These are phyloP conservation scores for Pempheris klunzingeri DNA, from an alignment of 2,797 vertebrate species.

Conservation along the genomic window DNA sequence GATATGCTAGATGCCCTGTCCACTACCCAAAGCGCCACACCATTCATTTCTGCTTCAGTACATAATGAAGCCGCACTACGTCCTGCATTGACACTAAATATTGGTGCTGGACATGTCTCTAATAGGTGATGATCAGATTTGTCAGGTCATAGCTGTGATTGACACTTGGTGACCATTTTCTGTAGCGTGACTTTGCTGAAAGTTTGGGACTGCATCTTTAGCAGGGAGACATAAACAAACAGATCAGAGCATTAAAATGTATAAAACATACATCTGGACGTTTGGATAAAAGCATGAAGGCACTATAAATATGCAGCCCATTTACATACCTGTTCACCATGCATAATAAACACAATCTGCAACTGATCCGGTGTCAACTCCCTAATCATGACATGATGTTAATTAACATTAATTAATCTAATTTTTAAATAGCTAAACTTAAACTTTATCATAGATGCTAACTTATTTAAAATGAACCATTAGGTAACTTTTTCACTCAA, in stretches of 20 bases:
- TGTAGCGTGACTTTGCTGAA: too few relatives aligned
- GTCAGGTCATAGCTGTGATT: not conserved
- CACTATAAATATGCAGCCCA: too few relatives aligned
- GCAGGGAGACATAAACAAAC: not conserved
- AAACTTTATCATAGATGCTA: not conserved
- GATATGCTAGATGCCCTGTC: not conserved
- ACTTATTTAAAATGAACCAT: not conserved
- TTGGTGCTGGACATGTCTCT: not conserved
- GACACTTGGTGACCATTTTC: slow-evolving; percentile 4
- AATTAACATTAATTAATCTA: too few relatives aligned
- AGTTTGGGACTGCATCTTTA: not conserved
- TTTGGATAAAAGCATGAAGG: too few relatives aligned
- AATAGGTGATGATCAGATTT: not conserved
- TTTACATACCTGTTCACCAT: not conserved
- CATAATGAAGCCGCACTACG: too few relatives aligned
- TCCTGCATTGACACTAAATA: not conserved
- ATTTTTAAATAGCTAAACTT: not conserved
- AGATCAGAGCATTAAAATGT: not conserved
- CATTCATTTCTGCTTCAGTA: not conserved
- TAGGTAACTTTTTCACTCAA: not conserved
- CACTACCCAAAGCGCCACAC: not conserved
- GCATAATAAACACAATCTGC: not conserved
- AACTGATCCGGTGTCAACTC: not conserved
- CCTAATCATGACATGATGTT: not conserved
- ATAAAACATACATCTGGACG: too few relatives aligned